These are phyloP conservation scores for Erpornis zantholeuca DNA, from an alignment of 2,113 vertebrate species.

Conservation along the genomic window DNA sequence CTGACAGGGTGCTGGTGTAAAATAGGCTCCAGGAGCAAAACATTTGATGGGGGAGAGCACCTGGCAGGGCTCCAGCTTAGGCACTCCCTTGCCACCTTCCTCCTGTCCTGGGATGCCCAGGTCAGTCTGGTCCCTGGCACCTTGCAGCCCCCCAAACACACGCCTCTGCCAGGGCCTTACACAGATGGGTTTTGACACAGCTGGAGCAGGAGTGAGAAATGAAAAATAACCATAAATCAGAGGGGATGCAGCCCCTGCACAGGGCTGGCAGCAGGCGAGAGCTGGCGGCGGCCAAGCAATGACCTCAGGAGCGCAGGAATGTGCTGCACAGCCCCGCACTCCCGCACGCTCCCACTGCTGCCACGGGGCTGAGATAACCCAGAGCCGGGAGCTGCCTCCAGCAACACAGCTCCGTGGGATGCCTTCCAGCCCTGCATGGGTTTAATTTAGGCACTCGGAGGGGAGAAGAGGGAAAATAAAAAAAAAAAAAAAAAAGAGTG, in stretches of 20 bases:
- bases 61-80: background rate
- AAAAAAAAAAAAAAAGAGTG: background rate
- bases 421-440: background rate
- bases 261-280: constrained; percentile 10
- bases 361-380: background rate
- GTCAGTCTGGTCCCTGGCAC: background rate
- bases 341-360: constrained; percentile 23
- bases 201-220: background rate
- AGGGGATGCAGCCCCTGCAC: background rate
- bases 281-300: background rate
- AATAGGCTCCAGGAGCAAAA: background rate
- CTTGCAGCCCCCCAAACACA: background rate
- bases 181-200: background rate
- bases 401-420: background rate
- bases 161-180: background rate
- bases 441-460: background rate
- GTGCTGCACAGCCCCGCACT: background rate
- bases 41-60: background rate
- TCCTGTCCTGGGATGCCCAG: background rate
- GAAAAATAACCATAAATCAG: background rate
- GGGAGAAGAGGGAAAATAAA: background rate
- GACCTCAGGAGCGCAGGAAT: constrained; percentile 46
- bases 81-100: background rate
- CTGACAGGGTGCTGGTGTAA: background rate
- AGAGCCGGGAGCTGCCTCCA: constrained; percentile 13